Evolutionary conservation across 64 coral and sea anemone genomes (phyloP), one percentile per base, ranked within the genome.

Genomic region (Porites australiensis): DNA sequence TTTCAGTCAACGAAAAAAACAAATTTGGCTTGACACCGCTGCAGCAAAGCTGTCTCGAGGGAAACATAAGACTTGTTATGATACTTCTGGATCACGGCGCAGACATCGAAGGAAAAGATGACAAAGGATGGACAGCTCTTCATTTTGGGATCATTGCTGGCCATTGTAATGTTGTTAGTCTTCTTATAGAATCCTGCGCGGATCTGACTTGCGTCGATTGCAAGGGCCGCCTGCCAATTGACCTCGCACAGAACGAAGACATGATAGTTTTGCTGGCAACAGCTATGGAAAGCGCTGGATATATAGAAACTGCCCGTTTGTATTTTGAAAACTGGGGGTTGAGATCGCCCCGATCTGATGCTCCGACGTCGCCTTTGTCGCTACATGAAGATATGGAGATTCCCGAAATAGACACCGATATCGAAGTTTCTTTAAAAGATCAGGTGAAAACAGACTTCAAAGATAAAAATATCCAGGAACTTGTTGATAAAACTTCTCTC

Each of bases 271-370:
- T 91, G 27, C 21, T 91, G 46, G 77, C 89, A 18, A 82, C 55
- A 48, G 78, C 79, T 47, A 91, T 91, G 89, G 80, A 79, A 12
- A 58, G 46, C 37, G 77, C 79, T 46, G 89, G 89, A 0, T 91
- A 82, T 61, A 79, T 82, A 19, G 89, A 91, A 44, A 91, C 89
- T 0, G 89, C 89, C 16, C n/a, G 89, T 4, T 70, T 91, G 63
- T 91, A 91, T 73, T 65, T 91, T 18, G 89, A 91, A 83, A 91
- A 91, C 44, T 91, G 89, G 89, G 89, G 78, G 2, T 44, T 91
- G 4, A 18, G 79, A 61, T 68, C 89, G 0, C 68, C 73, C 1
- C 45, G 57, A 50, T 64, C 72, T 7, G 87, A 89, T 27, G 87
- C 20, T 64, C 85, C 88, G 18, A 12, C 52, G 15, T 91, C 89